A percentile compares a stretch with the other conserved stretches of the same genome.
phyloP scores from a whole-genome alignment of 2,888 invertebrate genomes.

The Aphidoletes aphidimyza region DNA sequence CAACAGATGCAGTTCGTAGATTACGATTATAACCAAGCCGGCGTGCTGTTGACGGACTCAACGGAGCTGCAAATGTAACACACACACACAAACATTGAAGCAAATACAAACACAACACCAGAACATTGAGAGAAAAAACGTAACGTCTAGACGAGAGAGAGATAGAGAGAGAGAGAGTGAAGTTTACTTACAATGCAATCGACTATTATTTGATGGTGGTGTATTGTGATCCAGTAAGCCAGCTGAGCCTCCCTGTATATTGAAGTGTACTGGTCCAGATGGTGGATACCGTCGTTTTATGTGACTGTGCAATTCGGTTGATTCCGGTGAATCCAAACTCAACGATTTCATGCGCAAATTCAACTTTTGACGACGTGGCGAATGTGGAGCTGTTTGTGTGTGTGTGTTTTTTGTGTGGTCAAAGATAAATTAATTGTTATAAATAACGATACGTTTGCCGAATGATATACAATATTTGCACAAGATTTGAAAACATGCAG shows the following conservation, averaged over 20 bases:
- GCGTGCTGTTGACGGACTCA: constrained; percentile 90
- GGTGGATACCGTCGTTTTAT: constrained; percentile 74
- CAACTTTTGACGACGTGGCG: constrained; percentile 93
- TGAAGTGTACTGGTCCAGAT: constrained; percentile 62
- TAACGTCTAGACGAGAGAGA: background rate
- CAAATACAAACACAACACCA: too few species aligned
- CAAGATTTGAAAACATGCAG: too few species aligned
- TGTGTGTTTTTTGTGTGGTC: too few species aligned
- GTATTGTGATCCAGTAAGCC: constrained; percentile 67
- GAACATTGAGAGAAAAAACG: too few species aligned
- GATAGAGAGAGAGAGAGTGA: background rate
- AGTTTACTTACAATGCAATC: constrained; percentile 71
- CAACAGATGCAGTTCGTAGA: constrained; percentile 92
- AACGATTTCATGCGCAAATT: constrained; percentile 98
- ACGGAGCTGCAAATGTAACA: constrained; percentile 80
- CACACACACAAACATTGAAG: too few species aligned
- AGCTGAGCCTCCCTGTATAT: constrained; percentile 64
- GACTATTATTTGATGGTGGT: constrained; percentile 69
- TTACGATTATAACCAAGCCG: constrained; percentile 80
- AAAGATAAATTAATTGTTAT: too few species aligned
- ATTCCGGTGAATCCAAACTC: constrained; percentile 95
- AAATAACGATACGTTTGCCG: too few species aligned
- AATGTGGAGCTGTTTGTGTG: constrained; percentile 88
- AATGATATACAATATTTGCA: too few species aligned
- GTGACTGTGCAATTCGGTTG: constrained; percentile 81